phyloP scores from a whole-genome alignment of 1,140 invertebrate genomes.

The Daktulosphaira vitifoliae region DNA sequence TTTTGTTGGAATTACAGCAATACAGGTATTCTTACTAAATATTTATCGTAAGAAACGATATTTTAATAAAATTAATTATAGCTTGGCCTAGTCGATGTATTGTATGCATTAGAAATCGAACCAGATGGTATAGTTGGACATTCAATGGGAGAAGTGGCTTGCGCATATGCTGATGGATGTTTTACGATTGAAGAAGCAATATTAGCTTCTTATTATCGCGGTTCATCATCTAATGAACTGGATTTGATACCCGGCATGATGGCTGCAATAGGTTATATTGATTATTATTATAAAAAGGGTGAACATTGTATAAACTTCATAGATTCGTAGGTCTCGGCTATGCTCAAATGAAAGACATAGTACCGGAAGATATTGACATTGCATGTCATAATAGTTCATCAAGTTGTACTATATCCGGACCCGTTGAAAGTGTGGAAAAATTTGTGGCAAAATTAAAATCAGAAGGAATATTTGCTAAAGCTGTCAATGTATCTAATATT shows the following conservation, averaged over 20 bases:
- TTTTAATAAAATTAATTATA: constrained; percentile 38
- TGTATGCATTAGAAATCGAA: constrained; percentile 48
- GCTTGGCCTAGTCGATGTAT: constrained; percentile 64
- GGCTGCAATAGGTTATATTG: constrained; percentile 48
- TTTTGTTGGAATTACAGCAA: constrained; percentile 68
- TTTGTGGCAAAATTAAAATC: constrained; percentile 46
- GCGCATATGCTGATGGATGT: constrained; percentile 62
- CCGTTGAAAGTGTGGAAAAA: constrained; percentile 46
- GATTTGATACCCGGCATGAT: constrained; percentile 50
- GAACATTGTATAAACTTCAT: not conserved
- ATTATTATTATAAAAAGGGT: not conserved
- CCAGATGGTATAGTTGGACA: constrained; percentile 62
- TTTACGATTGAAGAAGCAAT: constrained; percentile 57
- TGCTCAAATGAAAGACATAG: constrained; percentile 46
- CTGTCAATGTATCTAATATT: constrained; percentile 59
- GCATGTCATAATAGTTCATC: constrained; percentile 63
- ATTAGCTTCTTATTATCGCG: constrained; percentile 55
- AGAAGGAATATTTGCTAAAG: constrained; percentile 66
- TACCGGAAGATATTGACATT: constrained; percentile 52
- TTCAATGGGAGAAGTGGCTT: constrained; percentile 58
- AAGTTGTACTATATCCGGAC: constrained; percentile 55
- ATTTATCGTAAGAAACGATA: constrained; percentile 31
- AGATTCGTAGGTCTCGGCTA: constrained; percentile 48
- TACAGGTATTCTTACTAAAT: constrained; percentile 57
- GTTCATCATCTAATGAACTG: constrained; percentile 51